These are phyloP conservation scores for Acronicta psi DNA, from an alignment of 2,888 invertebrate species.

Conservation along the genomic window DNA sequence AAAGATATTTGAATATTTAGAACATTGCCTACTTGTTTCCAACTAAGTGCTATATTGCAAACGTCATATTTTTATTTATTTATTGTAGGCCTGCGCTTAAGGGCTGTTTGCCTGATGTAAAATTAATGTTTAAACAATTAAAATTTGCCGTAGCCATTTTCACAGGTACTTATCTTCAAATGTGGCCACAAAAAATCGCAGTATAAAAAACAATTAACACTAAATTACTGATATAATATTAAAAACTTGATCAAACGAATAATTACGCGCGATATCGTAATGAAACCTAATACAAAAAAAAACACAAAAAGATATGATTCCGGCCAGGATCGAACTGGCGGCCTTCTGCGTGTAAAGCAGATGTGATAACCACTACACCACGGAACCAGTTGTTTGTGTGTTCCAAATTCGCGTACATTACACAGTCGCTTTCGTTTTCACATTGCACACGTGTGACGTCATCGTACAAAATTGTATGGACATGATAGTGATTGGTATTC, in stretches of 20 bases:
- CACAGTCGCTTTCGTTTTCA: conserved; percentile 43
- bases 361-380: conserved; percentile 97
- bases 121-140: too few species aligned
- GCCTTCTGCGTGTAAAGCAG: conserved; percentile 91
- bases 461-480: conserved; percentile 15
- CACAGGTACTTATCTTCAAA: too few species aligned
- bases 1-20: too few species aligned
- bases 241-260: neutral
- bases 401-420: conserved; percentile 15
- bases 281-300: conserved; percentile 11
- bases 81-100: too few species aligned
- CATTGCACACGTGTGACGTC: conserved; percentile 13
- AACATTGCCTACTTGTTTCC: too few species aligned
- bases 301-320: conserved; percentile 76
- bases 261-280: neutral
- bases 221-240: conserved; percentile 9
- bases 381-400: conserved; percentile 85
- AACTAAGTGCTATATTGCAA: too few species aligned
- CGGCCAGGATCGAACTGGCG: conserved; percentile 88
- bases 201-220: too few species aligned
- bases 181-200: too few species aligned
- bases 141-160: too few species aligned
- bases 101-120: too few species aligned
- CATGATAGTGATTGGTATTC: conserved; percentile 34
- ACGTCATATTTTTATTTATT: too few species aligned